These are phyloP conservation scores for Gymnodraco acuticeps DNA, from an alignment of 2,797 vertebrate species.

Conservation along the genomic window DNA sequence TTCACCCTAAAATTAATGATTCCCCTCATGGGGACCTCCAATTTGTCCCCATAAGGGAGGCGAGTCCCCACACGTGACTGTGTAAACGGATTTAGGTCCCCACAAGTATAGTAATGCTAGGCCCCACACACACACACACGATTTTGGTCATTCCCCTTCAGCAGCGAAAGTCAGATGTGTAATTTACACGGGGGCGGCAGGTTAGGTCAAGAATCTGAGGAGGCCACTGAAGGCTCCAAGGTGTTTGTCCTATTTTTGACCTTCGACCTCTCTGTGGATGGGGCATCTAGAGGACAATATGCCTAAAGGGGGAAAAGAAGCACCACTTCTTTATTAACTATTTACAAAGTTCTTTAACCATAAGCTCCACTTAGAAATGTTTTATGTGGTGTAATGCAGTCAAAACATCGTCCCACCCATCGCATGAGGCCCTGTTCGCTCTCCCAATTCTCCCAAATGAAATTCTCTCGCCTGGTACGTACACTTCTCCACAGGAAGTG, in stretches of 20 bases:
- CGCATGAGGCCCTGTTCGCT: slow-evolving; percentile 16
- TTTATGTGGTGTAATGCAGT: slow-evolving; percentile 41
- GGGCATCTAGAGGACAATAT: slow-evolving; percentile 12
- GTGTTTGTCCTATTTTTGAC: slow-evolving; percentile 48
- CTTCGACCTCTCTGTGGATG: slow-evolving; percentile 44
- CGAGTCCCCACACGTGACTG: too few relatives aligned
- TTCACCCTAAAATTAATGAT: too few relatives aligned
- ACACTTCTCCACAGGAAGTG: slow-evolving; percentile 71
- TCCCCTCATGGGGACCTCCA: too few relatives aligned
- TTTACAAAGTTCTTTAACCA: slow-evolving; percentile 35
- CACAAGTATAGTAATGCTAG: too few relatives aligned
- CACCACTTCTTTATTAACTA: slow-evolving; percentile 43
- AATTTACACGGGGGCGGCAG: background rate
- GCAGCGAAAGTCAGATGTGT: slow-evolving; percentile 1
- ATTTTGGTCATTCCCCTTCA: slow-evolving; percentile 56
- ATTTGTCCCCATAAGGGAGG: too few relatives aligned
- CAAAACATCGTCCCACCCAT: slow-evolving; percentile 35
- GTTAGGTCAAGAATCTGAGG: slow-evolving; percentile 25
- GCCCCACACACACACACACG: background rate
- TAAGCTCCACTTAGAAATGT: slow-evolving; percentile 34
- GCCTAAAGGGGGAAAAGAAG: slow-evolving; percentile 30
- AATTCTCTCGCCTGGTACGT: slow-evolving; percentile 57
- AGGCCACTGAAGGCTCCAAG: slow-evolving; percentile 29
- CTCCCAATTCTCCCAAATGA: slow-evolving; percentile 32
- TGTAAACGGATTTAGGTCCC: too few relatives aligned